Conservation (phyloP, 2,888 invertebrate species). For the Drosophila bunnanda region DNA sequence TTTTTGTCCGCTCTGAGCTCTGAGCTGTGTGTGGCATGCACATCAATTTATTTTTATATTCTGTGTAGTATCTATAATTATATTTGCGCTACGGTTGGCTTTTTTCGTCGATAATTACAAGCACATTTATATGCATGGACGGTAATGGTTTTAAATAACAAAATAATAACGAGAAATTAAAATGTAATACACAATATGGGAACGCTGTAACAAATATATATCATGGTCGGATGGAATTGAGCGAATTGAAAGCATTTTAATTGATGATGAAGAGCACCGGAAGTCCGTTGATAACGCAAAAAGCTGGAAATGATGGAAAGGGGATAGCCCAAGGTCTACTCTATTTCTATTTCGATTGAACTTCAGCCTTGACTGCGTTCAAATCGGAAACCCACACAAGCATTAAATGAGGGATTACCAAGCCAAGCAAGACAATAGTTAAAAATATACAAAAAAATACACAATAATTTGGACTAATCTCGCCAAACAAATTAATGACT, state of each 20-base stretch:
- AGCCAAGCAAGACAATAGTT: slow-evolving; percentile 15
- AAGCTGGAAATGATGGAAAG: slow-evolving; percentile 16
- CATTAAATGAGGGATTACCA: slow-evolving; percentile 30
- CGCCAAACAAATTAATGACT: slow-evolving; percentile 27
- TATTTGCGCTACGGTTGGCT: slow-evolving; percentile 48
- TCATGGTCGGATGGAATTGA: slow-evolving; percentile 41
- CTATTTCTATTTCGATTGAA: slow-evolving; percentile 19
- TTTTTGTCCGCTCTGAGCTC: slow-evolving; percentile 27
- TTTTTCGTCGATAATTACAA: slow-evolving; percentile 54
- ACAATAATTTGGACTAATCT: background rate
- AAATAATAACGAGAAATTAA: slow-evolving; percentile 25
- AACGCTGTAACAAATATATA: slow-evolving; percentile 44
- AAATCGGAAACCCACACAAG: background rate
- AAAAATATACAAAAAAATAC: background rate
- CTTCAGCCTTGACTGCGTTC: slow-evolving; percentile 22
- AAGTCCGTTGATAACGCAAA: slow-evolving; percentile 27
- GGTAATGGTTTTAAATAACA: slow-evolving; percentile 31
- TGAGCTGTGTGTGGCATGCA: slow-evolving; percentile 40
- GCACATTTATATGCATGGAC: slow-evolving; percentile 60
- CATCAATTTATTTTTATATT: slow-evolving; percentile 44
- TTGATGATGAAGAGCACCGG: slow-evolving; percentile 43
- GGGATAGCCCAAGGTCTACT: slow-evolving; percentile 4
- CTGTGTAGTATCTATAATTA: slow-evolving; percentile 45
- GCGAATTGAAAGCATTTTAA: slow-evolving; percentile 47
- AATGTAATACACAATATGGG: slow-evolving; percentile 33